Evolutionary conservation across 2,797 vertebrate species (phyloP), one percentile per base, ranked within the genome.

Genomic region (Anguilla megastoma): DNA sequence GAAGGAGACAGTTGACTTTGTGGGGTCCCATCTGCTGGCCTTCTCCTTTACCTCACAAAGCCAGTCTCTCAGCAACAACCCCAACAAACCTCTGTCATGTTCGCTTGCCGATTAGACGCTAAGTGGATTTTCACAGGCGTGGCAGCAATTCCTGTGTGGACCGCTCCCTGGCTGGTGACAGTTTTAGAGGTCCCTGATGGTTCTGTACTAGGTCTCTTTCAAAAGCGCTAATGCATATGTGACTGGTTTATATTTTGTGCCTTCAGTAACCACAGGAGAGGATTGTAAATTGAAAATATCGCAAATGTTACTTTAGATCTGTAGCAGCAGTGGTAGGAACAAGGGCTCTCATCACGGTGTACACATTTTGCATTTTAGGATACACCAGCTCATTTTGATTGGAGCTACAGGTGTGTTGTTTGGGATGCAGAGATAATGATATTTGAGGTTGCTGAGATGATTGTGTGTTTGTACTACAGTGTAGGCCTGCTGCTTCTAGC

Each of bases 101-200:
- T 52, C 7, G 0, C 7, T 52, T 91, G 95, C 41, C 3, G 94
- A 95, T 95, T 95, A 94, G 91, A 93, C 89, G 88, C 91, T 95
- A 95, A 94, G 92, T 94, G 93, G 94, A 94, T 95, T 85, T 94
- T 90, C 89, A 87, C 87, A 86, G 88, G 91, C 94, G 93, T 94
- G 91, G 91, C 91, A 93, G 90, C 92, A 93, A 86, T 89, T 88
- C 74, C 52, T 36, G 76, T 87, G 89, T 80, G 86, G 86, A 88
- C n/a, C n/a, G 16, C 69, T 30, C 27, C 12, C 8, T 6, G 2
- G 27, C 27, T 27, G 8, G 10, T 71, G 69, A 8, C 24, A 6
- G 27, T 71, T 71, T 71, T 71, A 71, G 69, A 30, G n/a, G 10
- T 69, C 24, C 63, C 63, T 27, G 63, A 69, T n/a, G 7, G 63